phyloP scores from a whole-genome alignment of 2,888 invertebrate genomes.

The Zeuzera pyrina region DNA sequence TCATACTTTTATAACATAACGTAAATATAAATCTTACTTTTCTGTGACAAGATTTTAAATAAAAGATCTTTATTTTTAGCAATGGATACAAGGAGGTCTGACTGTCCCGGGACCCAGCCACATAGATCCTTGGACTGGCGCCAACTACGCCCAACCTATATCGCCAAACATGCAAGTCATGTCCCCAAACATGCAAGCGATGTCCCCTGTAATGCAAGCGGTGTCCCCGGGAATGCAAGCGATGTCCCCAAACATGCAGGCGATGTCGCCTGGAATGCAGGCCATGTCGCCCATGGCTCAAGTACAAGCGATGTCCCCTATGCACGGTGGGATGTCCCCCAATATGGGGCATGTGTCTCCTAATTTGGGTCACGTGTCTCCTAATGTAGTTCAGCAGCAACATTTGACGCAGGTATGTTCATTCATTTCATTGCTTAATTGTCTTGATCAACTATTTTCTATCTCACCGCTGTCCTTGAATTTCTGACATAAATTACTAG shows the following conservation, averaged over 20 bases:
- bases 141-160: slow-evolving; percentile 11
- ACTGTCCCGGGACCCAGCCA: slow-evolving; percentile 5
- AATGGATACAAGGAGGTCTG: slow-evolving; percentile 5
- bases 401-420: slow-evolving; percentile 21
- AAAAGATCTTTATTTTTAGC: no score
- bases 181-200: slow-evolving; percentile 15
- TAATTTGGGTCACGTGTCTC: slow-evolving; percentile 26
- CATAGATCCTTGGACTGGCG: slow-evolving; percentile 12
- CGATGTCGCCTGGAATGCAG: slow-evolving; percentile 12
- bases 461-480: no score
- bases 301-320: background rate
- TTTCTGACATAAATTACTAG: no score
- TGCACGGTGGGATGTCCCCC: background rate
- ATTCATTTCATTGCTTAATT: no score
- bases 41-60: no score
- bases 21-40: no score
- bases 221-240: slow-evolving; percentile 9
- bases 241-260: slow-evolving; percentile 16
- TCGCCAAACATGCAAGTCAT: slow-evolving; percentile 10
- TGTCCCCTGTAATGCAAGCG: background rate
- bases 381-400: slow-evolving; percentile 21
- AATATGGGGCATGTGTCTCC: slow-evolving; percentile 18
- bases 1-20: no score
- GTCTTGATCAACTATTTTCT: no score
- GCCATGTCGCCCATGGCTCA: slow-evolving; percentile 2